phyloP scores from a whole-genome alignment of 2,888 invertebrate species.

The Oxystoma pomonae region DNA sequence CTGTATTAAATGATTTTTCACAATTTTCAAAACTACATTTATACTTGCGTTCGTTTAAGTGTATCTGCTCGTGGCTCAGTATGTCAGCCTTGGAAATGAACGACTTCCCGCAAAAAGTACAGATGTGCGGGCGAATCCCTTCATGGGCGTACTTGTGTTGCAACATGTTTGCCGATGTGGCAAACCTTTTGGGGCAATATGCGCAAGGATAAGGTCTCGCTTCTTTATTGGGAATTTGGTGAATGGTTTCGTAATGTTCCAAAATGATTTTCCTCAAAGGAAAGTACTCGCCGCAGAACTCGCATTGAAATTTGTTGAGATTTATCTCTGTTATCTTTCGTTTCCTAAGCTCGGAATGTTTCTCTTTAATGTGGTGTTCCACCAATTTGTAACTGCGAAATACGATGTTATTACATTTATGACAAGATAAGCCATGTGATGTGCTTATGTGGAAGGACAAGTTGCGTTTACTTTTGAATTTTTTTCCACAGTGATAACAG shows the following conservation, averaged over 20 bases:
- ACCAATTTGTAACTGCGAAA: slow-evolving; percentile 17
- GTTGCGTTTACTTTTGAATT: slow-evolving; percentile 24
- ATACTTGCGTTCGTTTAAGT: slow-evolving; percentile 35
- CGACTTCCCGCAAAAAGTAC: slow-evolving; percentile 45
- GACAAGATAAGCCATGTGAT: slow-evolving; percentile 16
- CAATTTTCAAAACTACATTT: slow-evolving; percentile 32
- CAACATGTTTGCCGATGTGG: slow-evolving; percentile 34
- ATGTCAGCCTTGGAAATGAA: slow-evolving; percentile 38
- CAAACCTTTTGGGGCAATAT: slow-evolving; percentile 33
- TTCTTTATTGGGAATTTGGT: slow-evolving; percentile 30
- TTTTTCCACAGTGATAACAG: slow-evolving; percentile 26
- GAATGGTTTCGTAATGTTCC: slow-evolving; percentile 31
- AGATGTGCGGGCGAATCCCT: slow-evolving; percentile 33
- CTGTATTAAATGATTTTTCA: slow-evolving; percentile 38
- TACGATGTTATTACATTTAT: slow-evolving; percentile 14
- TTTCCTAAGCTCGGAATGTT: slow-evolving; percentile 1
- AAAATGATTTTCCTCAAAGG: slow-evolving; percentile 31
- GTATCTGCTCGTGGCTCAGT: slow-evolving; percentile 35
- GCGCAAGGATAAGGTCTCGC: slow-evolving; percentile 37
- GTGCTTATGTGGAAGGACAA: slow-evolving; percentile 24
- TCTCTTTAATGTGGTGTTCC: slow-evolving; percentile 7
- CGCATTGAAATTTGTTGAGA: slow-evolving; percentile 27
- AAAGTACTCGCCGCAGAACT: slow-evolving; percentile 32
- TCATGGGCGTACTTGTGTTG: slow-evolving; percentile 38
- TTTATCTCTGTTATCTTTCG: background rate